phyloP scores from a whole-genome alignment of 1,140 invertebrate genomes.

The Cydia fagiglandana region DNA sequence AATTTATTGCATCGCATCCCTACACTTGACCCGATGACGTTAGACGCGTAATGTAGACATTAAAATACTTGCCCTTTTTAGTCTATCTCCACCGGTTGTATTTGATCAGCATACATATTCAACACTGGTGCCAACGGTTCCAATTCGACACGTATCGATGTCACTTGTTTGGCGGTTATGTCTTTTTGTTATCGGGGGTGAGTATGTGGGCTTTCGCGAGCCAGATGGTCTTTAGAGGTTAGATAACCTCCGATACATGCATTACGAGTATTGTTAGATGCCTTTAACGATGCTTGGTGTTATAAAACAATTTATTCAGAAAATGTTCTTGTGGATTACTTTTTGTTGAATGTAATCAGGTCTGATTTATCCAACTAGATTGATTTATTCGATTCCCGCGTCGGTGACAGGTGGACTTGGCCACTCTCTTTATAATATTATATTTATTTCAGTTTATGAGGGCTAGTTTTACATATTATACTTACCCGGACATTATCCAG shows the following conservation, averaged over 20 bases:
- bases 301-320: conserved; percentile 14
- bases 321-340: not conserved
- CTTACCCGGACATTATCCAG: no score
- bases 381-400: no score
- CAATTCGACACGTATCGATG: not conserved
- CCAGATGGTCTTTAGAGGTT: conserved; percentile 48
- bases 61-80: conserved; percentile 50
- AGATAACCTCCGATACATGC: conserved; percentile 44
- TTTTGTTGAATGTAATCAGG: no score
- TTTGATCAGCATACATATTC: conserved; percentile 44
- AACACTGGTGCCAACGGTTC: conserved; percentile 6
- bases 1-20: conserved; percentile 3
- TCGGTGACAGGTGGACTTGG: no score
- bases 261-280: conserved; percentile 40
- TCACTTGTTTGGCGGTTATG: not conserved
- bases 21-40: conserved; percentile 25
- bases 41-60: conserved; percentile 45
- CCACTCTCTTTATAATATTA: no score
- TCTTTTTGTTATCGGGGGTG: conserved; percentile 5
- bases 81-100: conserved; percentile 29
- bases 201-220: conserved; percentile 44
- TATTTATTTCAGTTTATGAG: no score
- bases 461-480: no score
- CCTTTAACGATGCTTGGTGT: conserved; percentile 12
- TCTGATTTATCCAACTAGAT: no score